These are phyloP conservation scores for Octomys mimax DNA, from an alignment of 2,797 vertebrate species.

Conservation along the genomic window DNA sequence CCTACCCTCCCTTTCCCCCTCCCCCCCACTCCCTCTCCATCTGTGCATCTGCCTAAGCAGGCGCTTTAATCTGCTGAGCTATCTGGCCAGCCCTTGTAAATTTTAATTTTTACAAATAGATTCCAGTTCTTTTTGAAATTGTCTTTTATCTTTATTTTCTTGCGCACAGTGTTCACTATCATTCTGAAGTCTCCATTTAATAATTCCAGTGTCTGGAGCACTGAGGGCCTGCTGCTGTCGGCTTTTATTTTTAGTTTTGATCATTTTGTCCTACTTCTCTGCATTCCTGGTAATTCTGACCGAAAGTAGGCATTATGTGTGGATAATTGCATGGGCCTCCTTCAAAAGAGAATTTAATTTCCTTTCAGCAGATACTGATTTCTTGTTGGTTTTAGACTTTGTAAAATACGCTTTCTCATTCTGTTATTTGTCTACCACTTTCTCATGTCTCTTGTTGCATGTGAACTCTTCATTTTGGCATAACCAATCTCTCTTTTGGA, in stretches of 20 bases:
- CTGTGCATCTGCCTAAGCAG: too few species aligned
- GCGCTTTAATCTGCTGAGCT: too few species aligned
- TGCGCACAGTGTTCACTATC: background rate
- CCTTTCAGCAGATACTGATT: background rate
- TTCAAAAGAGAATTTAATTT: background rate
- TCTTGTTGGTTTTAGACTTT: conserved; percentile 5
- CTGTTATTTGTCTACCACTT: background rate
- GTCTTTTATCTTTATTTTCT: background rate
- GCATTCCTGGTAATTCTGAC: conserved; percentile 8
- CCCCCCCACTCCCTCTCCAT: too few species aligned
- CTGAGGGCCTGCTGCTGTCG: background rate
- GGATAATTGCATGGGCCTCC: background rate
- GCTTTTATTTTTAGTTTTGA: background rate
- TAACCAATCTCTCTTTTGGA: background rate
- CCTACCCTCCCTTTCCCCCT: too few species aligned
- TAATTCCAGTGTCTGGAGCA: background rate
- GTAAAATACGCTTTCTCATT: background rate
- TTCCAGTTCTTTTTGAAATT: background rate
- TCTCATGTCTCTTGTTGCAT: background rate
- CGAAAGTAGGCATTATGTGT: background rate
- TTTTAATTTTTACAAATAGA: background rate
- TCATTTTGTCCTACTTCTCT: background rate
- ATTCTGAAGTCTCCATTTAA: background rate
- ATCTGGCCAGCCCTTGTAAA: background rate
- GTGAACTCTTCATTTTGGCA: background rate